Conservation (phyloP, 2,888 invertebrate genomes). For the Meghimatium bilineatum region DNA sequence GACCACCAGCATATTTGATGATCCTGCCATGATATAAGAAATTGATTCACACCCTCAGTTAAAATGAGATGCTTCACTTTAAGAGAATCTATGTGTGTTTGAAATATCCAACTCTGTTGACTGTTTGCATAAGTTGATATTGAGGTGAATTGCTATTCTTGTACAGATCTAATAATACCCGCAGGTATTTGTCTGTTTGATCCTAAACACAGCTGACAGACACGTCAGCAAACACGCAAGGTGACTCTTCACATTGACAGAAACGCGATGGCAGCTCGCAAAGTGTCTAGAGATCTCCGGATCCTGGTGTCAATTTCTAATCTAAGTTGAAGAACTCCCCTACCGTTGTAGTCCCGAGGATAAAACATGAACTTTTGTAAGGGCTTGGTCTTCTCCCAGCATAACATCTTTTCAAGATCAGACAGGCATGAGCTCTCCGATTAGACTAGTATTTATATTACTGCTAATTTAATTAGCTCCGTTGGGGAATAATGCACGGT, state of each 20-base stretch:
- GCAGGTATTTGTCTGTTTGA: neutral
- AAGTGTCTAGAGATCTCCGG: constrained; percentile 37
- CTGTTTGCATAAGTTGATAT: too few relatives aligned
- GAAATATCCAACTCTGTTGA: too few relatives aligned
- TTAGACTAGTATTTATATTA: constrained; percentile 52
- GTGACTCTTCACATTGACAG: neutral
- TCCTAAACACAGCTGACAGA: neutral
- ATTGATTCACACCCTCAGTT: too few relatives aligned
- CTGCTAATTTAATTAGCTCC: constrained; percentile 57
- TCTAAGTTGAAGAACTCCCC: constrained; percentile 47
- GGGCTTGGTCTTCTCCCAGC: constrained; percentile 33
- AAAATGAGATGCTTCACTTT: too few relatives aligned
- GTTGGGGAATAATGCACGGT: constrained; percentile 29
- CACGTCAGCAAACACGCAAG: neutral
- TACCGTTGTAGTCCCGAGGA: constrained; percentile 27
- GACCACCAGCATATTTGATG: too few relatives aligned
- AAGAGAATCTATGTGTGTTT: too few relatives aligned
- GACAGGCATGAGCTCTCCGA: constrained; percentile 50
- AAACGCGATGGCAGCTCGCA: neutral
- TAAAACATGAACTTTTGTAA: constrained; percentile 51
- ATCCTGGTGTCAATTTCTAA: constrained; percentile 50
- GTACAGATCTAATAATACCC: too few relatives aligned
- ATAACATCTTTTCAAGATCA: constrained; percentile 52
- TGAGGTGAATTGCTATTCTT: too few relatives aligned
- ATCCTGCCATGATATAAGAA: too few relatives aligned